Conservation (phyloP, 2,888 invertebrate genomes). For the Deroplatys truncata region DNA sequence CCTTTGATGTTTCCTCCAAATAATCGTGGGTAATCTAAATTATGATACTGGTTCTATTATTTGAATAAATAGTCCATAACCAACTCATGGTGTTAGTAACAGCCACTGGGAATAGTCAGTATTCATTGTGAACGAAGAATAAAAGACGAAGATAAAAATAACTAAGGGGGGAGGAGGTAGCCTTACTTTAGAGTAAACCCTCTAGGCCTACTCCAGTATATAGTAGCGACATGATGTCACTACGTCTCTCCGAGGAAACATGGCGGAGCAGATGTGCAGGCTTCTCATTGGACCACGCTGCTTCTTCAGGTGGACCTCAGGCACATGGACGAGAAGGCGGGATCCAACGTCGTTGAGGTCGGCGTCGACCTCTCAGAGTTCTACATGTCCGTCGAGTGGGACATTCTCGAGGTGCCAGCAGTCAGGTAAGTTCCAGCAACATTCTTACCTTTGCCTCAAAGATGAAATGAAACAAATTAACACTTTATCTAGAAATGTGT, state of each 20-base stretch:
- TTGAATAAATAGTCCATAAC: too few relatives aligned
- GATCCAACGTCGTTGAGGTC: constrained; percentile 41
- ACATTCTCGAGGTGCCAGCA: constrained; percentile 51
- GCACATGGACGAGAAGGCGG: constrained; percentile 42
- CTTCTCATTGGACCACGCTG: neutral
- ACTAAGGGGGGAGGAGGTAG: neutral
- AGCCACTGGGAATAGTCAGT: too few relatives aligned
- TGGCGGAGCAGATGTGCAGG: neutral
- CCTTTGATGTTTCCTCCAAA: too few relatives aligned
- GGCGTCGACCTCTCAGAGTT: constrained; percentile 54
- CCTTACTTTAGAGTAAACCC: neutral
- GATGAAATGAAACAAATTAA: too few relatives aligned
- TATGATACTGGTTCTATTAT: too few relatives aligned
- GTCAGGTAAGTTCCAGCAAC: constrained; percentile 37
- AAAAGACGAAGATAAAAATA: too few relatives aligned
- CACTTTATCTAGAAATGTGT: too few relatives aligned
- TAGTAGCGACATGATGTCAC: neutral
- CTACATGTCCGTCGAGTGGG: constrained; percentile 58
- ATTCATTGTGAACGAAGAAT: too few relatives aligned
- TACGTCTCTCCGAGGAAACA: neutral
- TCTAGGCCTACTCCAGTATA: neutral
- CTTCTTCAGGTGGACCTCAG: constrained; percentile 40
- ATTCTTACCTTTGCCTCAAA: too few relatives aligned
- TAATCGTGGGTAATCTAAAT: too few relatives aligned
- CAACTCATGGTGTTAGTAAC: too few relatives aligned